These are phyloP conservation scores for Drymonia ruficornis DNA, from an alignment of 2,888 invertebrate genomes.

Conservation along the genomic window DNA sequence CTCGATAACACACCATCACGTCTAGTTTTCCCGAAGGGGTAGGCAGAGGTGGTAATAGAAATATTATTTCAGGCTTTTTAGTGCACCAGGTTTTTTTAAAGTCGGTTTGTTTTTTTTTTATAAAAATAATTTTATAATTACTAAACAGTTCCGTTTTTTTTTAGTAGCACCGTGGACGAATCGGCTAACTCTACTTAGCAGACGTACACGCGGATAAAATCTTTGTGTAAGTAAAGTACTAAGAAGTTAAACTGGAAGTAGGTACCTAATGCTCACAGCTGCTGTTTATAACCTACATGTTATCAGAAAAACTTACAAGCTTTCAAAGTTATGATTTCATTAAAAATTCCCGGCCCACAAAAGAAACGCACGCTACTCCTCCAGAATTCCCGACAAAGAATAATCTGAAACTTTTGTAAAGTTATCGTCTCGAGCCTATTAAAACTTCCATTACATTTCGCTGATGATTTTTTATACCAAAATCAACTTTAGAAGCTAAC, in stretches of 20 bases:
- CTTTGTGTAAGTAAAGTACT: not conserved
- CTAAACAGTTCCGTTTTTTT: no score
- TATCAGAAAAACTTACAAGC: not conserved
- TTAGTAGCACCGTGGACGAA: no score
- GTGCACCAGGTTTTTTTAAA: no score
- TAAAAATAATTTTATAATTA: no score
- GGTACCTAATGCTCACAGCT: not conserved
- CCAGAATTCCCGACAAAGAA: slow-evolving; percentile 13
- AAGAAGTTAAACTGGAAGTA: no score
- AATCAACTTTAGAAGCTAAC: slow-evolving; percentile 12
- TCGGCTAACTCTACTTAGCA: no score
- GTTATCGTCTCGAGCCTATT: slow-evolving; percentile 45
- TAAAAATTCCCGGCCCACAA: slow-evolving; percentile 14
- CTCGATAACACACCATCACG: no score
- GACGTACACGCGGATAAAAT: no score
- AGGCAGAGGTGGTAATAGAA: no score
- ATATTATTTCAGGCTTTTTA: no score
- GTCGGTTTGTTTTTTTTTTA: no score
- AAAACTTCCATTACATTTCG: slow-evolving; percentile 40
- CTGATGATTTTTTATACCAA: slow-evolving; percentile 16
- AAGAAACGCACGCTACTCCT: slow-evolving; percentile 5
- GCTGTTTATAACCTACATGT: not conserved
- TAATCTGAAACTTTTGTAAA: slow-evolving; percentile 39
- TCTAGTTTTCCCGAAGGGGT: no score
- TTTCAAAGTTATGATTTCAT: slow-evolving; percentile 12